These are phyloP conservation scores for Piaya cayana DNA, from an alignment of 2,113 vertebrate genomes.

Conservation along the genomic window DNA sequence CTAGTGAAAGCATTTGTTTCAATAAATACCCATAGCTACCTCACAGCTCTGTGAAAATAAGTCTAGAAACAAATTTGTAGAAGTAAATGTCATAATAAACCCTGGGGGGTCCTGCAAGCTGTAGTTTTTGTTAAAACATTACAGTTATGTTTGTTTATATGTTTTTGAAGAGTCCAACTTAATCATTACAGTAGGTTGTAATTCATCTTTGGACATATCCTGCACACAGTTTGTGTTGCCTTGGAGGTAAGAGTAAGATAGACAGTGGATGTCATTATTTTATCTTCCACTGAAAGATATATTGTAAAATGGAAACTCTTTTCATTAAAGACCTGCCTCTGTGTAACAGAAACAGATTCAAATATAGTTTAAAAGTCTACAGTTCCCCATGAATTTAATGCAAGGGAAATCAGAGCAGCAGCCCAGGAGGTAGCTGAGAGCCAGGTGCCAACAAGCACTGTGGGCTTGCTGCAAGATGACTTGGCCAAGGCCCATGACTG, in stretches of 20 bases:
- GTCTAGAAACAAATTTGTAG: neutral
- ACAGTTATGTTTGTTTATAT: neutral
- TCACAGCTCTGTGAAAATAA: neutral
- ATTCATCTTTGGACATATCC: neutral
- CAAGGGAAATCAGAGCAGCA: fast-evolving
- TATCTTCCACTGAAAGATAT: neutral
- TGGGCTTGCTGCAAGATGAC: neutral
- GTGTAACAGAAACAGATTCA: neutral
- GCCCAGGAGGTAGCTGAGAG: neutral
- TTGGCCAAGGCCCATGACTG: fast-evolving
- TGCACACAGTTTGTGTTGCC: neutral
- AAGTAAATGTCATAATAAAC: neutral
- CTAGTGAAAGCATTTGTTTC: neutral
- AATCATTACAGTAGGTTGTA: neutral
- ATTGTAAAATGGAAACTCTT: neutral
- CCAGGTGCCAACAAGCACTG: fast-evolving
- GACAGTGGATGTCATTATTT: neutral
- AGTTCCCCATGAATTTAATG: neutral
- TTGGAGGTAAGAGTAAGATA: neutral
- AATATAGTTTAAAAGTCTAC: fast-evolving
- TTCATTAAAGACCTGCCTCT: neutral
- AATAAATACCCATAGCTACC: neutral
- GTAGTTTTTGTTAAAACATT: neutral
- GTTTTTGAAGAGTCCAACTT: neutral
- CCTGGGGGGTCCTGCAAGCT: neutral